Evolutionary conservation across 2,888 invertebrate genomes (phyloP).

Genomic region (Zelleria hepariella): DNA sequence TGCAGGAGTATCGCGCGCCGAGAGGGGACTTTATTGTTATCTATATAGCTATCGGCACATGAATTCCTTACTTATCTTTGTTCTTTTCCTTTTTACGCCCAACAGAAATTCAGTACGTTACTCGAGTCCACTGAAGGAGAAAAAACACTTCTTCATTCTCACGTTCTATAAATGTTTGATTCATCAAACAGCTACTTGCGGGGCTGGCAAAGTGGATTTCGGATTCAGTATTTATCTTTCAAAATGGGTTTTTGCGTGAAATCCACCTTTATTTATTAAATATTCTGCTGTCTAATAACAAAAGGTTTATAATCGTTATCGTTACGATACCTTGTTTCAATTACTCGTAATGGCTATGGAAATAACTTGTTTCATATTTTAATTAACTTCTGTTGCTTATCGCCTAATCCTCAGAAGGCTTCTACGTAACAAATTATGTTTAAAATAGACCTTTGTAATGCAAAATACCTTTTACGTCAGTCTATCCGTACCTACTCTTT

Average conservation of each 20-base stretch:
- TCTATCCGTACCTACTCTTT: too few relatives aligned
- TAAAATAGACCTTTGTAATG: background rate
- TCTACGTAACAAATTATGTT: background rate
- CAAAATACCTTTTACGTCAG: background rate
- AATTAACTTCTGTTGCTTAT: background rate
- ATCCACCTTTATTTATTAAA: background rate
- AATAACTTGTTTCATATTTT: background rate
- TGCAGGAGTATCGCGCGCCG: conserved; percentile 22
- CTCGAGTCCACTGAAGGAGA: background rate
- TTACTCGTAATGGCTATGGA: background rate
- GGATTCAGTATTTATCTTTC: too few relatives aligned
- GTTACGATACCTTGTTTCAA: background rate
- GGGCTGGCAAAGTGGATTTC: background rate
- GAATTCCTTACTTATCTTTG: conserved; percentile 13
- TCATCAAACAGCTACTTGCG: background rate
- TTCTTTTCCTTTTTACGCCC: conserved; percentile 17
- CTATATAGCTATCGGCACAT: conserved; percentile 15
- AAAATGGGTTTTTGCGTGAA: background rate
- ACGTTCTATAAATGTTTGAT: background rate
- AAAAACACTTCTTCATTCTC: background rate
- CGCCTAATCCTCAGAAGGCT: background rate
- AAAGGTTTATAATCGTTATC: background rate
- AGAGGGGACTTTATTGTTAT: conserved; percentile 24
- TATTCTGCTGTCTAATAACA: background rate
- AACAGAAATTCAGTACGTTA: background rate